Evolutionary conservation across 2,113 vertebrate species (phyloP).

Genomic region (Synodontis membranacea): DNA sequence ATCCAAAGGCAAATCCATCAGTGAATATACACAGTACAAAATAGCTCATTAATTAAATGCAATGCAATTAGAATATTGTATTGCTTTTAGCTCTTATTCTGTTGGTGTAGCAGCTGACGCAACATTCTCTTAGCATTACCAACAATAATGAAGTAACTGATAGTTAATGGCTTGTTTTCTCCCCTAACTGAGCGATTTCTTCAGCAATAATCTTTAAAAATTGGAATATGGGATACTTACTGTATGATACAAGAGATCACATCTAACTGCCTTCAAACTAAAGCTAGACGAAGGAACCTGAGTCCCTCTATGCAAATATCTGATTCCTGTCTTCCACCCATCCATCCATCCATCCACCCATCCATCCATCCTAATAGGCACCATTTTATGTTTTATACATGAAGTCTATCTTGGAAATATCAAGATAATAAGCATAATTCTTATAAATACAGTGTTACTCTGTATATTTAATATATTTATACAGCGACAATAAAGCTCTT

Average conservation of each 20-base stretch:
- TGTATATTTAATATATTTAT: no score
- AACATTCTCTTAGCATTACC: not conserved
- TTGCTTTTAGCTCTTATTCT: not conserved
- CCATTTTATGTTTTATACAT: not conserved
- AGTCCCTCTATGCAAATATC: not conserved
- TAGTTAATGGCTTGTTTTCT: not conserved
- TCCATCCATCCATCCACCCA: no score
- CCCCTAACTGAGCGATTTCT: not conserved
- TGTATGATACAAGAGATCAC: not conserved
- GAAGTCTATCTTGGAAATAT: not conserved
- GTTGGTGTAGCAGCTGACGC: not conserved
- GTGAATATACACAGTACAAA: not conserved
- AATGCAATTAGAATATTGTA: not conserved
- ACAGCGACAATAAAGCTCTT: not conserved
- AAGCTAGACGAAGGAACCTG: not conserved
- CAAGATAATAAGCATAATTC: not conserved
- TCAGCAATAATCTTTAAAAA: not conserved
- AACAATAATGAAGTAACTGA: not conserved
- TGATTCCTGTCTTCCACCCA: no score
- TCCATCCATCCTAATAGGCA: not conserved
- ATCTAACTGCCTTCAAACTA: not conserved
- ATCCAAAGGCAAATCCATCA: conserved; percentile 3
- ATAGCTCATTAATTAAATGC: not conserved
- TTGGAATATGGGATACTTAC: not conserved
- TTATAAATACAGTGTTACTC: not conserved